Conservation (phyloP, 2,113 vertebrate species). For the Lepisosteus osseus region DNA sequence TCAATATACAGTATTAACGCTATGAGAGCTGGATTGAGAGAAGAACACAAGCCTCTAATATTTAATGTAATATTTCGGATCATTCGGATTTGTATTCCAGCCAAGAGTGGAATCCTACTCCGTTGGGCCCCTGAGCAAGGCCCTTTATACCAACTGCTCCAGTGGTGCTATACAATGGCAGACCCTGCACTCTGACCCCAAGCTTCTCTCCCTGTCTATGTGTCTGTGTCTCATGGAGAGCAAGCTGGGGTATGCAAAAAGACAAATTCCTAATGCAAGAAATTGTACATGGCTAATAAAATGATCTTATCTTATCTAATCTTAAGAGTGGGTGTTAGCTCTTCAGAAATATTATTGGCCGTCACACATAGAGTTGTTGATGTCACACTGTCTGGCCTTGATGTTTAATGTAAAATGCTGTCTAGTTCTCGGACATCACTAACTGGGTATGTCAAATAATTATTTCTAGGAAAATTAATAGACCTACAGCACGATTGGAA, state of each 20-base stretch:
- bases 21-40: neutral
- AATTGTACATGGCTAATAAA: no score
- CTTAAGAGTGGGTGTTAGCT: slow-evolving; percentile 36
- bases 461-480: neutral
- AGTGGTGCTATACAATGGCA: no score
- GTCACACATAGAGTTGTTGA: slow-evolving; percentile 44
- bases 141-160: no score
- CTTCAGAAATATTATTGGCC: slow-evolving; percentile 47
- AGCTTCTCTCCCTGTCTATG: no score
- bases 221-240: no score
- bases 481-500: no score
- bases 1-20: neutral
- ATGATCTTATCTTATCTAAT: no score
- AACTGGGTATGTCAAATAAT: slow-evolving; percentile 50
- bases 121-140: no score
- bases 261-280: no score
- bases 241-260: no score
- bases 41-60: neutral
- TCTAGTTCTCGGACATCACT: slow-evolving; percentile 45
- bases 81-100: slow-evolving; percentile 32
- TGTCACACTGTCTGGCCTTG: slow-evolving; percentile 46
- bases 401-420: slow-evolving; percentile 61
- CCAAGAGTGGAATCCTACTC: slow-evolving; percentile 19
- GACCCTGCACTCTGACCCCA: no score
- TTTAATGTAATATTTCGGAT: slow-evolving; percentile 33